These are phyloP conservation scores for Corythornis vintsioides DNA, from an alignment of 2,113 vertebrate genomes.

Conservation along the genomic window DNA sequence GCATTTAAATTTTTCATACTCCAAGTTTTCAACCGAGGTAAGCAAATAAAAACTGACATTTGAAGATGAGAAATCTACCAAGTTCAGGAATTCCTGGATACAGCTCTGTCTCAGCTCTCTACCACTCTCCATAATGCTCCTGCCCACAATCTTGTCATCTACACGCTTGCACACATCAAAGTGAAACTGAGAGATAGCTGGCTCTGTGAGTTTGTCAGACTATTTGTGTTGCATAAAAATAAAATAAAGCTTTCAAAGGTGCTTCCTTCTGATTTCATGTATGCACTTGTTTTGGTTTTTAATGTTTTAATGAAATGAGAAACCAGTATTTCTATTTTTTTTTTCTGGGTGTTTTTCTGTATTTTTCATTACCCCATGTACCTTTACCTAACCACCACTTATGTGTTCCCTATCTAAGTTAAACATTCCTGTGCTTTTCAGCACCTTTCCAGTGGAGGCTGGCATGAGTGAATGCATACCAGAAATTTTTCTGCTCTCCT, in stretches of 20 bases:
- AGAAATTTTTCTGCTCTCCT: not conserved
- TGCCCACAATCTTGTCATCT: not conserved
- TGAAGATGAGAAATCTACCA: not conserved
- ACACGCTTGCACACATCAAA: not conserved
- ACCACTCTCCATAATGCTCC: not conserved
- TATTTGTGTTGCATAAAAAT: not conserved
- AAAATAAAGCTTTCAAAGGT: not conserved
- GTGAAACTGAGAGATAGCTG: not conserved
- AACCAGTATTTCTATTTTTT: not conserved
- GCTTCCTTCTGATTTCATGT: not conserved
- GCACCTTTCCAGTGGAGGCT: not conserved
- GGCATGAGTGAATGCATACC: slow-evolving; percentile 18
- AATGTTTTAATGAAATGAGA: accelerated
- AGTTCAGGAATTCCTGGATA: not conserved
- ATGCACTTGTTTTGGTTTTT: not conserved
- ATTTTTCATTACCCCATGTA: not conserved
- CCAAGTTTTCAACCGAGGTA: accelerated
- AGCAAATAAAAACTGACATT: slow-evolving; percentile 27
- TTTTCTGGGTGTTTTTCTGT: not conserved
- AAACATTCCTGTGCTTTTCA: slow-evolving; percentile 47
- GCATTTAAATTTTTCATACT: not conserved
- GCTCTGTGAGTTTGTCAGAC: not conserved
- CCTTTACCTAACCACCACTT: not conserved
- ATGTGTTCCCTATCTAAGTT: slow-evolving; percentile 1
- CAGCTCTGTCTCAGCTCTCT: not conserved